Conservation (phyloP, 2,797 vertebrate genomes). For the Eupleurogrammus muticus region DNA sequence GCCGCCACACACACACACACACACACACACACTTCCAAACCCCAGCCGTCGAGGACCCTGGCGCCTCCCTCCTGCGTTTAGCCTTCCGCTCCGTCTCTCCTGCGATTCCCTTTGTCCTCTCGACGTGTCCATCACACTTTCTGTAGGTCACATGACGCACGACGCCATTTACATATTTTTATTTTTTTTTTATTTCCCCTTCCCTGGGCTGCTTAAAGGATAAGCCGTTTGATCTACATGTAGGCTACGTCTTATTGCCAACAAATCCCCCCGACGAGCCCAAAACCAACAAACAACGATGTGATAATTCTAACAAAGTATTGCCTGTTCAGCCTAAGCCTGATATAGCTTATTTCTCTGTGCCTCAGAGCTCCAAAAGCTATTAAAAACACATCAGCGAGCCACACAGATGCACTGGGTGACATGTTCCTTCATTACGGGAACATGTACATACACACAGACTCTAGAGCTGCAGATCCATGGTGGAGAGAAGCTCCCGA, state of each 20-base stretch:
- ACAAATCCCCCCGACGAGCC: neutral
- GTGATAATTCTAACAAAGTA: neutral
- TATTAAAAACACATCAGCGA: too few relatives aligned
- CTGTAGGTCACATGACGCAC: constrained; percentile 37
- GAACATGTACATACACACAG: neutral
- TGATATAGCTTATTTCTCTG: too few relatives aligned
- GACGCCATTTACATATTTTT: constrained; percentile 45
- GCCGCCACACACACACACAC: too few relatives aligned
- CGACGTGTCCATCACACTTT: constrained; percentile 27
- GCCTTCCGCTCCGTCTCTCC: neutral
- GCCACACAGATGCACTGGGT: neutral
- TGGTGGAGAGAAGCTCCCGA: neutral
- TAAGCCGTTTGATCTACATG: neutral
- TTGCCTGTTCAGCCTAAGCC: too few relatives aligned
- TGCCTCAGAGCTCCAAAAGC: too few relatives aligned
- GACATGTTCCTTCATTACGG: neutral
- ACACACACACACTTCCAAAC: too few relatives aligned
- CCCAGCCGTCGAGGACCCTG: constrained; percentile 43
- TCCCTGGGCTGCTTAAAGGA: neutral
- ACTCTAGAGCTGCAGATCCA: neutral
- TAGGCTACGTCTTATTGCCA: neutral
- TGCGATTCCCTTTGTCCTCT: constrained; percentile 4
- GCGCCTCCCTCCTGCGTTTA: constrained; percentile 2
- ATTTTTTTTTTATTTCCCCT: neutral
- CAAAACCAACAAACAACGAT: neutral